Conservation (phyloP, 2,797 vertebrate genomes). For the Potorous gilbertii region DNA sequence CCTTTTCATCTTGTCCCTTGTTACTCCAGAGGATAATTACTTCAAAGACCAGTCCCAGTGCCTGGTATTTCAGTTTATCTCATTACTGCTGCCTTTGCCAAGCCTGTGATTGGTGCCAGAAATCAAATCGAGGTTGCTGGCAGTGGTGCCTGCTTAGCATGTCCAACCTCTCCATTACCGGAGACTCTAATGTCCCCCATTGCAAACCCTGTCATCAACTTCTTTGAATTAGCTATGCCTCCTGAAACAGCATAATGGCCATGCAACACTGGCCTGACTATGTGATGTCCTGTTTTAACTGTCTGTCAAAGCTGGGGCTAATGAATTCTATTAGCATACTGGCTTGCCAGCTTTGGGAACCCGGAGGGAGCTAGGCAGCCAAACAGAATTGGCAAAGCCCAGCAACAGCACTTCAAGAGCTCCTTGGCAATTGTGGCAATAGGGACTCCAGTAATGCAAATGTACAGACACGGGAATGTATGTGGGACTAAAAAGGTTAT, state of each 20-base stretch:
- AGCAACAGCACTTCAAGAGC: neutral
- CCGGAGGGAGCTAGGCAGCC: conserved; percentile 69
- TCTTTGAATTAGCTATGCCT: conserved; percentile 80
- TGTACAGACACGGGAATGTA: neutral
- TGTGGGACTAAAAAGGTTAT: conserved; percentile 21
- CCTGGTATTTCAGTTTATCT: conserved; percentile 82
- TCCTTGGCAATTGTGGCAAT: conserved; percentile 53
- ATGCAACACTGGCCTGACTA: conserved; percentile 52
- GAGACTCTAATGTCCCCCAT: conserved; percentile 82
- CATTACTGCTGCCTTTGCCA: conserved; percentile 80
- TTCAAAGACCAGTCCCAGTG: conserved; percentile 80
- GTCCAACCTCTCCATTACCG: conserved; percentile 73
- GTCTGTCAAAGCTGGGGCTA: conserved; percentile 78
- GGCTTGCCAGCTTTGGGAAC: conserved; percentile 78
- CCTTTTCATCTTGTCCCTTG: conserved; percentile 79
- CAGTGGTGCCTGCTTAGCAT: conserved; percentile 69
- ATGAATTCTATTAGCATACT: conserved; percentile 80
- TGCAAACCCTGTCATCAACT: conserved; percentile 82
- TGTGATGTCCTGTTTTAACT: conserved; percentile 55
- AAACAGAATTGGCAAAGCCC: conserved; percentile 64
- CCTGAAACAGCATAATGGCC: conserved; percentile 73
- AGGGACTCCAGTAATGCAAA: conserved; percentile 46
- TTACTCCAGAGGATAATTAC: conserved; percentile 83
- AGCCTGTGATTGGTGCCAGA: conserved; percentile 81
- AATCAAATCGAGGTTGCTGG: conserved; percentile 82